Evolutionary conservation across 2,113 vertebrate species (phyloP).

Genomic region (Oreochromis spilurus): DNA sequence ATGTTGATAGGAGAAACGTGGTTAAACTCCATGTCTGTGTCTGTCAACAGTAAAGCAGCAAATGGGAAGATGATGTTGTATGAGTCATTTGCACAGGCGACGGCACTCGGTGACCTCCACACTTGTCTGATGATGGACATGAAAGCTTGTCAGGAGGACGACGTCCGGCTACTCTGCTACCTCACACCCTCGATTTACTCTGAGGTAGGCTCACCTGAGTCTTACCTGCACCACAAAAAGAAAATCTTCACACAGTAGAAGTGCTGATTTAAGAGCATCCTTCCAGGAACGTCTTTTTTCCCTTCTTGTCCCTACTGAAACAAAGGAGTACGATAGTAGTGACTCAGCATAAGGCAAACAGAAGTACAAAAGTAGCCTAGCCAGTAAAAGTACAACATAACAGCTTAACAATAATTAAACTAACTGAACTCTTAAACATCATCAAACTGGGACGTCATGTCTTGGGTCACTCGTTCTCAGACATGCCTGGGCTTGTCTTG

Average conservation of each 20-base stretch:
- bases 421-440: neutral
- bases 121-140: constrained; percentile 99
- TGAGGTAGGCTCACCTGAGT: constrained; percentile 19
- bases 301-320: neutral
- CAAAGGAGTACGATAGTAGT: neutral
- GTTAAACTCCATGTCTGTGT: neutral
- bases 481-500: neutral
- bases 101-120: constrained; percentile 90
- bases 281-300: neutral
- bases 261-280: neutral
- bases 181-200: constrained; percentile 89
- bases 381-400: neutral
- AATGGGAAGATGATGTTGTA: constrained; percentile 94
- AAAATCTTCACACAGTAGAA: neutral
- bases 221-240: neutral
- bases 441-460: neutral
- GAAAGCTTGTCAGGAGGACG: constrained; percentile 97
- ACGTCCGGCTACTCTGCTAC: constrained; percentile 90
- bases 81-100: constrained; percentile 94
- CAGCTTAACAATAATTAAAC: neutral
- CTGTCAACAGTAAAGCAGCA: constrained; percentile 82
- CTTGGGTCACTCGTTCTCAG: neutral
- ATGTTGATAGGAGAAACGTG: neutral
- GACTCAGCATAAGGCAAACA: neutral
- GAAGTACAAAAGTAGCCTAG: neutral